These are phyloP conservation scores for Scarus forsteni DNA, from an alignment of 2,797 vertebrate species.

Conservation along the genomic window DNA sequence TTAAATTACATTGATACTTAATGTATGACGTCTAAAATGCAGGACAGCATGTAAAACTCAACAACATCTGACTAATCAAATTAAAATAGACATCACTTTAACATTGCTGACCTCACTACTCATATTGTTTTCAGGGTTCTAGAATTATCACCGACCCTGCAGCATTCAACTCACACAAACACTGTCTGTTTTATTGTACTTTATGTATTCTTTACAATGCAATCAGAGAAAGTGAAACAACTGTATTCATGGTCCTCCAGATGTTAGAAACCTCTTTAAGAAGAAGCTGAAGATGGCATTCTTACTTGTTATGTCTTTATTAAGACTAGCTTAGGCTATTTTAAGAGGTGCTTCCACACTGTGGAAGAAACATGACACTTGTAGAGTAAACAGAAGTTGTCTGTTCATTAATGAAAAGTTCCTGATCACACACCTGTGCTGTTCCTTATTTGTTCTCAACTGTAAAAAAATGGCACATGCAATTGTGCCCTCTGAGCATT, in stretches of 20 bases:
- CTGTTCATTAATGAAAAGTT: too few species aligned
- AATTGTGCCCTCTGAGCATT: too few species aligned
- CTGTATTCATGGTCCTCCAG: neutral
- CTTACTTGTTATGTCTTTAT: too few species aligned
- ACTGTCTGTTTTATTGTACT: conserved; percentile 22
- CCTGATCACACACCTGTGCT: too few species aligned
- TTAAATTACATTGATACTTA: neutral
- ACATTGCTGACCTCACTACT: conserved; percentile 8
- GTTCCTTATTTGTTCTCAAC: too few species aligned
- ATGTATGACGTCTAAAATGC: neutral
- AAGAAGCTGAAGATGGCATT: too few species aligned
- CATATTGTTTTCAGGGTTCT: conserved; percentile 13
- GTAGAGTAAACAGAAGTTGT: too few species aligned
- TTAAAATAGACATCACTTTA: conserved; percentile 27
- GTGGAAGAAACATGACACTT: too few species aligned
- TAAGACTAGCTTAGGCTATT: too few species aligned
- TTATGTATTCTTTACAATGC: conserved; percentile 19
- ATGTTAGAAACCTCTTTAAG: too few species aligned
- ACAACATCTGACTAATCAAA: neutral
- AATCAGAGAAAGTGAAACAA: conserved; percentile 5
- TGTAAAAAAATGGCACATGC: too few species aligned
- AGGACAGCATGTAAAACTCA: neutral
- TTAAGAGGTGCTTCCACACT: too few species aligned
- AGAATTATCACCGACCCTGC: conserved; percentile 18
- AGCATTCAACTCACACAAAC: conserved; percentile 3